Evolutionary conservation across 1,140 invertebrate genomes (phyloP), one percentile per base, ranked within the genome.

Genomic region (Brachionus sp.): DNA sequence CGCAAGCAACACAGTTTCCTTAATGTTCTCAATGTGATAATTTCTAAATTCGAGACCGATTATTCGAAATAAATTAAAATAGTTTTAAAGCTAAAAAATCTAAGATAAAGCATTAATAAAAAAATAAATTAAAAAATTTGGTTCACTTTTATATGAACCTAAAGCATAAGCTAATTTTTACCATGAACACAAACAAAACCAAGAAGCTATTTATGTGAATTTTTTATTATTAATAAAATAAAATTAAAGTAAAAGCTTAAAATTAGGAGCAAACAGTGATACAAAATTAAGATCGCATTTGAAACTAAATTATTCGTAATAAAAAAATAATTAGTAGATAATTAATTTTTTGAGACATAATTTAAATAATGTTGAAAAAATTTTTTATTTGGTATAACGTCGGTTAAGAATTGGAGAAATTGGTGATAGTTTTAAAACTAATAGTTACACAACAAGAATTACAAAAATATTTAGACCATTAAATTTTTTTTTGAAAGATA

Each of bases 101-200:
- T 33, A 42, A 44, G 12, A 6, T 19, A 19, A 25, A 75, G 35
- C 19, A 23, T 46, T 46, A 75, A 25, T 44, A 29, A 46, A 75
- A 9, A 7, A 19, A 75, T 29, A 75, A 5, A 13, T 42, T 25
- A 29, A 25, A 12, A 42, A 19, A 46, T 9, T 44, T 44, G 25
- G 70, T 75, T 75, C 70, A 75, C 39, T 75, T 50, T 75, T 75
- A 75, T 29, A 75, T 75, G 70, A 75, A 75, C 70, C 39, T 75
- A 35, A 35, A 46, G 19, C 42, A 75, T 75, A 46, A 75, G 25
- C 39, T 35, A 75, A 68, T 29, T 35, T 35, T 68, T 25, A 35
- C 50, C 50, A 57, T 57, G 50, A 57, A 57, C 50, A 57, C 50
- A 57, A 57, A 57, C 50, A 57, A 57, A 57, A 57, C 50, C 50